Conservation (phyloP, 2,113 vertebrate genomes). For the Cephalopterus ornatus region DNA sequence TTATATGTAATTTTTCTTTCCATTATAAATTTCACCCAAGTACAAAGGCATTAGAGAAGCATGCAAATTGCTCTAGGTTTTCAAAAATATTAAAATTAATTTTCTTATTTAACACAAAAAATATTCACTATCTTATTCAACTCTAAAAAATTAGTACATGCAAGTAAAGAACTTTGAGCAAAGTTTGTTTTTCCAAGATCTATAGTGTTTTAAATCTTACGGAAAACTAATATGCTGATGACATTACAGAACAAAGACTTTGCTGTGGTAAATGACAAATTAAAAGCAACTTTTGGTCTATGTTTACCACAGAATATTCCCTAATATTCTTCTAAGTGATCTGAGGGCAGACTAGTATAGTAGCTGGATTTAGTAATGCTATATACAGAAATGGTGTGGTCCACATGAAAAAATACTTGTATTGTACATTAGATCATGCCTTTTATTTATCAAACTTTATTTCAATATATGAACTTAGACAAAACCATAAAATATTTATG, state of each 20-base stretch:
- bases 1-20: conserved; percentile 38
- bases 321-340: background rate
- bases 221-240: background rate
- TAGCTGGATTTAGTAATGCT: background rate
- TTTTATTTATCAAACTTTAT: background rate
- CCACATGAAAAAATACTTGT: background rate
- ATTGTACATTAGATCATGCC: background rate
- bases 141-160: background rate
- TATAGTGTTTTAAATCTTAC: background rate
- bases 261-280: background rate
- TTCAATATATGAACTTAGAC: background rate
- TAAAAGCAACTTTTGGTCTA: conserved; percentile 3
- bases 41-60: conserved; percentile 7
- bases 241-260: background rate
- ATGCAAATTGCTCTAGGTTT: conserved; percentile 30
- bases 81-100: conserved; percentile 21
- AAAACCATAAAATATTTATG: background rate
- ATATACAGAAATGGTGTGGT: background rate
- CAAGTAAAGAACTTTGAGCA: background rate
- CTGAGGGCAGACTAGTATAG: background rate
- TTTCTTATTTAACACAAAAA: conserved; percentile 24
- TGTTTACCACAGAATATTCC: background rate
- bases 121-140: background rate
- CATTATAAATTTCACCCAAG: conserved; percentile 46
- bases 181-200: background rate